Conservation (phyloP, 2,113 vertebrate species). For the Leuciscus idus region DNA sequence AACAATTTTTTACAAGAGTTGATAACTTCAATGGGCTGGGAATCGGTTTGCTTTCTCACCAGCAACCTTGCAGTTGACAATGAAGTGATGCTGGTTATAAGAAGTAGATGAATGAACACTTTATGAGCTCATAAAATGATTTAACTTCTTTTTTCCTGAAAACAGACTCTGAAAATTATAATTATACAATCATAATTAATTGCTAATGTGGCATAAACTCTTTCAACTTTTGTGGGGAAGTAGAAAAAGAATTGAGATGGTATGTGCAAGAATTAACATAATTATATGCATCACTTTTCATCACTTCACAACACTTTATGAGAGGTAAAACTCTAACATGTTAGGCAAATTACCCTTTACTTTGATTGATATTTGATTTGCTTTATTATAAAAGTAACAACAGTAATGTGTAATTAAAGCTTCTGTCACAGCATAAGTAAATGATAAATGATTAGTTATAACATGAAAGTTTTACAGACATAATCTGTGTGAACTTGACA, state of each 20-base stretch:
- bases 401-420: neutral
- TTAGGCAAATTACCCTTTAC: neutral
- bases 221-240: neutral
- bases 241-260: neutral
- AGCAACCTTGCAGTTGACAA: neutral
- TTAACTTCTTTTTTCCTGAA: neutral
- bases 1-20: neutral
- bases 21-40: neutral
- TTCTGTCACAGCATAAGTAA: neutral
- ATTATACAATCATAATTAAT: neutral
- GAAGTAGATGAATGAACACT: neutral
- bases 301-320: neutral
- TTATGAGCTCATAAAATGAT: neutral
- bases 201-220: neutral
- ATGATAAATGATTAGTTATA: neutral
- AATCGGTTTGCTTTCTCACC: neutral
- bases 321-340: neutral
- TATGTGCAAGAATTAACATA: neutral
- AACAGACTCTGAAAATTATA: neutral
- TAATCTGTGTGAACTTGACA: neutral
- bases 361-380: neutral
- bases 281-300: neutral
- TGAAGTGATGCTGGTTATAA: neutral
- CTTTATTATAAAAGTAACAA: neutral
- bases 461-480: neutral